These are phyloP conservation scores for Polyploca ridens DNA, from an alignment of 2,888 invertebrate genomes.

Conservation along the genomic window DNA sequence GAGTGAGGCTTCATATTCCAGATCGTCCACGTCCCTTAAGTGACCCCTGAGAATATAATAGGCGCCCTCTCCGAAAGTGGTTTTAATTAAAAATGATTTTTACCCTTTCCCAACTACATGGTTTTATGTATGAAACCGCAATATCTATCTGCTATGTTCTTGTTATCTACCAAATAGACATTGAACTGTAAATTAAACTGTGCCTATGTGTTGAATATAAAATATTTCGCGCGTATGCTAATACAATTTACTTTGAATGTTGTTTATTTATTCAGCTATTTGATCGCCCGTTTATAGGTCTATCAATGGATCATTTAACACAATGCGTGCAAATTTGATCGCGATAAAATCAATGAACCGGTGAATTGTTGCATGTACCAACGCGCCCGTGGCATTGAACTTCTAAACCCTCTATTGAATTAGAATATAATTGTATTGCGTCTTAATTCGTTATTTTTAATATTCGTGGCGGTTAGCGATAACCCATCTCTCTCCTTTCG, in stretches of 20 bases:
- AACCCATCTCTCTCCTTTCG: constrained; percentile 71
- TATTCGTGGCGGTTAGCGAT: constrained; percentile 67
- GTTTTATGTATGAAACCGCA: constrained; percentile 13
- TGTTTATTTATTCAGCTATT: constrained; percentile 38
- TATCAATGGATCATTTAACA: constrained; percentile 67
- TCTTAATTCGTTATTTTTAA: constrained; percentile 57
- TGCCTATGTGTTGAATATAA: not conserved
- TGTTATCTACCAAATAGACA: not conserved
- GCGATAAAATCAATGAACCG: constrained; percentile 66
- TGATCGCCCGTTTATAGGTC: constrained; percentile 35
- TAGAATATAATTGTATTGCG: constrained; percentile 50
- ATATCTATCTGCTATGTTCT: not conserved
- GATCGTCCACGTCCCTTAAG: constrained; percentile 25
- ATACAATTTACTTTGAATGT: constrained; percentile 23
- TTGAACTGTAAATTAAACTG: too few relatives aligned
- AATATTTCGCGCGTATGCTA: constrained; percentile 19
- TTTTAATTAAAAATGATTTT: constrained; percentile 33
- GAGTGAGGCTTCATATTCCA: constrained; percentile 39
- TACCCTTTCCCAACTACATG: constrained; percentile 21
- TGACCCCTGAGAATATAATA: constrained; percentile 25
- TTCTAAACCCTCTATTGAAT: constrained; percentile 52
- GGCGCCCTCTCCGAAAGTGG: constrained; percentile 19
- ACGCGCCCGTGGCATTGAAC: constrained; percentile 73
- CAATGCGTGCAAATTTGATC: constrained; percentile 65
- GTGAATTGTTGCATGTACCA: constrained; percentile 62